Conservation (phyloP, 2,888 invertebrate genomes). For the Stenolophus ochropezus region DNA sequence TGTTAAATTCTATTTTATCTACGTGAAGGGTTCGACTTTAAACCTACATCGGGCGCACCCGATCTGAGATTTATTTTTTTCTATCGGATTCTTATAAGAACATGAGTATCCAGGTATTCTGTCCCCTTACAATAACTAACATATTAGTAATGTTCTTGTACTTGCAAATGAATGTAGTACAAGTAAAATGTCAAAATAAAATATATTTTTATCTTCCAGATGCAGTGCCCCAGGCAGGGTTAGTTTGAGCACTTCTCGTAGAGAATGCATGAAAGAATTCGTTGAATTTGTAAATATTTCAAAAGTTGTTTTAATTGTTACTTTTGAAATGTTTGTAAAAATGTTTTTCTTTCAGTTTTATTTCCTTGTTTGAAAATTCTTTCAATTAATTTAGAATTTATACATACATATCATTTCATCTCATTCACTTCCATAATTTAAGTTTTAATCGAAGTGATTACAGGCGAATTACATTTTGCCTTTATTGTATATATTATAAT, state of each 20-base stretch:
- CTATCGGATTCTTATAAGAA: too few species aligned
- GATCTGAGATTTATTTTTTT: too few species aligned
- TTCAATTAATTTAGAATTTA: slow-evolving; percentile 51
- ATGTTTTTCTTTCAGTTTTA: slow-evolving; percentile 6
- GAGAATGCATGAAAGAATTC: not conserved
- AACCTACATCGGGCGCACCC: not conserved
- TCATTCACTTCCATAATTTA: slow-evolving; percentile 50
- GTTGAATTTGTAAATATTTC: slow-evolving; percentile 19
- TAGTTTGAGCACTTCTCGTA: not conserved
- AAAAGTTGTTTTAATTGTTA: slow-evolving; percentile 12
- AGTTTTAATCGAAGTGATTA: slow-evolving; percentile 50
- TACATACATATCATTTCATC: slow-evolving; percentile 56
- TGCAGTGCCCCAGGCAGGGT: not conserved
- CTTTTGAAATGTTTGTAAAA: slow-evolving; percentile 12
- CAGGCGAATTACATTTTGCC: slow-evolving; percentile 52
- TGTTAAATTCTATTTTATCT: slow-evolving; percentile 55
- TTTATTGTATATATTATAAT: slow-evolving; percentile 57
- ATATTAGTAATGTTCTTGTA: too few species aligned
- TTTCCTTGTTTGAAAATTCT: slow-evolving; percentile 17
- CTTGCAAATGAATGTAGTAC: too few species aligned
- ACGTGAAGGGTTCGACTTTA: not conserved
- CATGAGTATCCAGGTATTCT: too few species aligned
- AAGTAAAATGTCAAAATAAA: too few species aligned
- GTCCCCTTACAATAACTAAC: too few species aligned
- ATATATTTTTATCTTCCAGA: too few species aligned